phyloP scores from a whole-genome alignment of 2,113 vertebrate genomes.

The Leptosomus discolor region DNA sequence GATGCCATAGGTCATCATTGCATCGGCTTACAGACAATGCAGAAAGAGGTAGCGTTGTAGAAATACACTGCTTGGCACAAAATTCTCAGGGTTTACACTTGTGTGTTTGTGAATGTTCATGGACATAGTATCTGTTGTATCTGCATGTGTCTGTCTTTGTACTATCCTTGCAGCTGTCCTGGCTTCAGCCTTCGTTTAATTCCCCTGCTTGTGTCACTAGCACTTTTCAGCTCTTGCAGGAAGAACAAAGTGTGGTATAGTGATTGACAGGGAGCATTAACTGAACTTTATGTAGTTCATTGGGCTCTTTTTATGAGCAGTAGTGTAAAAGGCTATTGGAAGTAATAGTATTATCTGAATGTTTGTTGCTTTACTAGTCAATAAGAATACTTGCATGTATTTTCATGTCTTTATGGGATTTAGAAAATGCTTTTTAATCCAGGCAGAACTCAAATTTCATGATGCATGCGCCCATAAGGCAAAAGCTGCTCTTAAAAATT shows the following conservation, averaged over 20 bases:
- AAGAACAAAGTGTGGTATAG: background rate
- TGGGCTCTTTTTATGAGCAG: background rate
- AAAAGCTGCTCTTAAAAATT: background rate
- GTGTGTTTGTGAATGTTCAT: background rate
- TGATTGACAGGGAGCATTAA: background rate
- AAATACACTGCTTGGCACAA: background rate
- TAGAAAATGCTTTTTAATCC: background rate
- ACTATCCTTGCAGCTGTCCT: background rate
- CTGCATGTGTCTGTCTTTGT: background rate
- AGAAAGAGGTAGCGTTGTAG: background rate
- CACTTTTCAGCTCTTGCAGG: background rate
- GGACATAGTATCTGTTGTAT: background rate
- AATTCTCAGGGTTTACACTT: background rate
- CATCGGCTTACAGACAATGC: background rate
- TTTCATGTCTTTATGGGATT: background rate
- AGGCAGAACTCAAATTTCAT: background rate
- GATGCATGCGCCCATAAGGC: background rate
- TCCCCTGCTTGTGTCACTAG: background rate
- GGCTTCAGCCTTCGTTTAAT: background rate
- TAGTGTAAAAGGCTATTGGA: background rate
- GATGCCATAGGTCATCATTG: background rate
- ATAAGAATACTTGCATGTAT: background rate
- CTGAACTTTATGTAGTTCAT: background rate
- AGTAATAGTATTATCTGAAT: background rate
- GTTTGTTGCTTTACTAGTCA: background rate